Conservation (phyloP, 53 echinoderm and acorn worm species). For the Temnopleurus reevesii region DNA sequence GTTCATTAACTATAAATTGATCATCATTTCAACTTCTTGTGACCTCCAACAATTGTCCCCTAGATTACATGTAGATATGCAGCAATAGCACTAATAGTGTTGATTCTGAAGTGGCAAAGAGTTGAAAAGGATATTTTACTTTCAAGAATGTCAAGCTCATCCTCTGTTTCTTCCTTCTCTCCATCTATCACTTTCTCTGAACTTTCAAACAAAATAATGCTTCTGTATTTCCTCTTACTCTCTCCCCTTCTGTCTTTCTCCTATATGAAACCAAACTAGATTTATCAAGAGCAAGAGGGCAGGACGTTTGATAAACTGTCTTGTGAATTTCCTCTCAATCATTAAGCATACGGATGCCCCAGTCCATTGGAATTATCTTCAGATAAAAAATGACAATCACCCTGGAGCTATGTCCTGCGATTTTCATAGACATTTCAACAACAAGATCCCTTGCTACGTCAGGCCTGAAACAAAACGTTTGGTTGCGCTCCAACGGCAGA, state of each 20-base stretch:
- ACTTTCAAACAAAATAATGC: not conserved
- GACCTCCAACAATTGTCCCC: no score
- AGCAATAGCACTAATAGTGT: no score
- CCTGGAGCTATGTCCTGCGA: slow-evolving; percentile 1
- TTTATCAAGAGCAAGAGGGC: not conserved
- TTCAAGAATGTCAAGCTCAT: no score
- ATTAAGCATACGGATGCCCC: slow-evolving; percentile 7
- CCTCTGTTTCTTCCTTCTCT: not conserved
- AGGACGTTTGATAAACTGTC: not conserved
- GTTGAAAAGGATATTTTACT: no score
- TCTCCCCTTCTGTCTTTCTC: not conserved
- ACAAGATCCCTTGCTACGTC: not conserved
- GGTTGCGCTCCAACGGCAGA: no score
- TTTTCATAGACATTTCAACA: slow-evolving; percentile 14
- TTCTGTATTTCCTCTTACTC: not conserved
- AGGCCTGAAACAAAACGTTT: not conserved
- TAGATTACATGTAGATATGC: no score
- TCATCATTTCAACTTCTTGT: no score
- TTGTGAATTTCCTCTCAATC: slow-evolving; percentile 19
- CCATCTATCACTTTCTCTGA: not conserved
- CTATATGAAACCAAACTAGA: not conserved
- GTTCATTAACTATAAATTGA: no score
- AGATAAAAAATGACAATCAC: not conserved
- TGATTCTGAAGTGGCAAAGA: no score
- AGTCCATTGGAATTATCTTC: slow-evolving; percentile 6